These are phyloP conservation scores for Alces alces DNA, from an alignment of 2,113 vertebrate species.

Conservation along the genomic window DNA sequence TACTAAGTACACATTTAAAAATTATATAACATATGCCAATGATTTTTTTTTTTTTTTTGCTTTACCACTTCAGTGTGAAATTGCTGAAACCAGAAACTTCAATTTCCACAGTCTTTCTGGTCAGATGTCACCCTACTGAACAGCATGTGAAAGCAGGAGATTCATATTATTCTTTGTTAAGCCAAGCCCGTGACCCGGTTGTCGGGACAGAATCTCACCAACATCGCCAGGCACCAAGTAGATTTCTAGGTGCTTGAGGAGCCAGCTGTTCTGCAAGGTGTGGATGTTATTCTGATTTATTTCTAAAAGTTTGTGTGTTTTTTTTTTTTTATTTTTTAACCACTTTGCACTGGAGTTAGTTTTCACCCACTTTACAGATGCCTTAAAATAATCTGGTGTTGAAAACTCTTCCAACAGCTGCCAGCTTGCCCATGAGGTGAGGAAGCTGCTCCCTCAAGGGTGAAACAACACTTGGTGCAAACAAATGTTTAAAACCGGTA, in stretches of 20 bases:
- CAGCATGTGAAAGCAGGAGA: neutral
- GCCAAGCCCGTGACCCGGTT: neutral
- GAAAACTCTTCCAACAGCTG: constrained; percentile 37
- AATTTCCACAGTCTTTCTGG: neutral
- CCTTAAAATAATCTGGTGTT: constrained; percentile 57
- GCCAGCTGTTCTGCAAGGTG: neutral
- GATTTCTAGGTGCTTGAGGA: neutral
- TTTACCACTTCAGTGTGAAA: neutral
- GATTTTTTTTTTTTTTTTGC: neutral
- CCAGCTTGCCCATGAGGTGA: constrained; percentile 6
- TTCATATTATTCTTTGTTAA: neutral
- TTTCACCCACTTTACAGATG: constrained; percentile 46
- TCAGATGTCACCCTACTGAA: neutral
- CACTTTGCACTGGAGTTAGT: constrained; percentile 2
- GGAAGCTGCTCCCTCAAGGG: neutral
- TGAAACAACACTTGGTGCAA: neutral
- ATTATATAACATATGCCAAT: neutral
- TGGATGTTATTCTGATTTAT: neutral
- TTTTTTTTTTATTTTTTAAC: neutral
- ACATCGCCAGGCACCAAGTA: neutral
- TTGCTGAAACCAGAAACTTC: neutral
- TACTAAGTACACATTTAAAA: neutral
- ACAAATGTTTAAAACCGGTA: neutral
- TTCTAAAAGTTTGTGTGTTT: neutral
- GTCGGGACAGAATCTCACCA: neutral